Percentiles rank a stretch among this genome's conserved stretches.
Conservation (phyloP, 2,888 invertebrate genomes). For the Cataglyphis albicans region DNA sequence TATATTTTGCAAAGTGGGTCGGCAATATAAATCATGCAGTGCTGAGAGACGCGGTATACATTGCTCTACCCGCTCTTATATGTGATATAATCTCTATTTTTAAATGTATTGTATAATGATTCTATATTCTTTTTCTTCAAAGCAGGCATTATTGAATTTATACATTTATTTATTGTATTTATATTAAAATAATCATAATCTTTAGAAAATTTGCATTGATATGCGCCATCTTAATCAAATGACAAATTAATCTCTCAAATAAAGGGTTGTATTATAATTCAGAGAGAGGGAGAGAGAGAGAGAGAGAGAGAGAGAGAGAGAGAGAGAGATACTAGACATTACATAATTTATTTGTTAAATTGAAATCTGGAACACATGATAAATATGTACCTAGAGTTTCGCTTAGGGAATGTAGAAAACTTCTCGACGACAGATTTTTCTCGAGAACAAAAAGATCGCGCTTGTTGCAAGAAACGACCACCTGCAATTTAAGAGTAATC, state of each 20-base stretch:
- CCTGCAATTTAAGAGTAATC: conserved; percentile 15
- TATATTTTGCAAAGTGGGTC: background rate
- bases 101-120: background rate
- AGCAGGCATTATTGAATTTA: background rate
- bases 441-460: background rate
- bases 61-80: background rate
- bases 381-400: background rate
- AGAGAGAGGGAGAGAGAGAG: too few relatives aligned
- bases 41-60: background rate
- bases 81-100: background rate
- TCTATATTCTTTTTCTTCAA: background rate
- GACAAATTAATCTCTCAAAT: background rate
- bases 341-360: background rate
- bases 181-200: background rate
- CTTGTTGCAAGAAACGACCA: too few relatives aligned
- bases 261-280: background rate
- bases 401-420: background rate
- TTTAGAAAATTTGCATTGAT: background rate
- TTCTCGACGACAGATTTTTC: background rate
- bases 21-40: background rate
- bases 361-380: background rate
- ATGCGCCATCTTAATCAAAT: background rate
- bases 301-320: too few relatives aligned
- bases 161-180: background rate
- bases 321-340: too few relatives aligned